Evolutionary conservation across 2,888 invertebrate genomes (phyloP).

Genomic region (Alsophila aescularia): DNA sequence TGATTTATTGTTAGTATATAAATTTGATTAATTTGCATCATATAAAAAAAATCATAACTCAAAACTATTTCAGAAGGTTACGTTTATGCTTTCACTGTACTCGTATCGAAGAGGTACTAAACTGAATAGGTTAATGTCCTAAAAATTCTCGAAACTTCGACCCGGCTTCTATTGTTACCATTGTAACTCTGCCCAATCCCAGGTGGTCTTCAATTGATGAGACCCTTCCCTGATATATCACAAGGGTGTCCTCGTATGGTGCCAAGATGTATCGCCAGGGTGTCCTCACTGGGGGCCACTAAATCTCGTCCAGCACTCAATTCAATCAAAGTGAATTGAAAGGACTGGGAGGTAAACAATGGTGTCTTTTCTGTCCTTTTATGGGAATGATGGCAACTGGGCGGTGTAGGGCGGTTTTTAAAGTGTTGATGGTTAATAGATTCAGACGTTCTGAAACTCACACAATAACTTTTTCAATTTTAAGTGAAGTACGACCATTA

Average conservation of each 20-base stretch:
- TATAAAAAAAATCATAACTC: too few species aligned
- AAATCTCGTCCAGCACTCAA: conserved; percentile 9
- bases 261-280: not conserved
- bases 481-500: too few species aligned
- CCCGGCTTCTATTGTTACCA: not conserved
- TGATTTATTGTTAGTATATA: too few species aligned
- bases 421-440: too few species aligned
- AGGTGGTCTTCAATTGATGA: conserved; percentile 5
- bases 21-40: too few species aligned
- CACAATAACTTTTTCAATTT: too few species aligned
- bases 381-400: not conserved
- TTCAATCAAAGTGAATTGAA: conserved; percentile 12
- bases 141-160: too few species aligned
- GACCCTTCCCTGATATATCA: not conserved
- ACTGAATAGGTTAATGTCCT: too few species aligned
- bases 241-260: not conserved
- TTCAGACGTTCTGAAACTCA: too few species aligned
- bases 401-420: not conserved
- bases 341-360: conserved; percentile 7
- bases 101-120: too few species aligned
- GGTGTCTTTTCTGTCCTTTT: not conserved
- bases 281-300: not conserved
- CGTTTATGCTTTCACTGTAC: too few species aligned
- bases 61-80: too few species aligned
- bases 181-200: not conserved